A percentile compares a stretch with the other conserved stretches of the same genome.
Evolutionary conservation across 2,113 vertebrate genomes (phyloP).

Genomic region (human): DNA sequence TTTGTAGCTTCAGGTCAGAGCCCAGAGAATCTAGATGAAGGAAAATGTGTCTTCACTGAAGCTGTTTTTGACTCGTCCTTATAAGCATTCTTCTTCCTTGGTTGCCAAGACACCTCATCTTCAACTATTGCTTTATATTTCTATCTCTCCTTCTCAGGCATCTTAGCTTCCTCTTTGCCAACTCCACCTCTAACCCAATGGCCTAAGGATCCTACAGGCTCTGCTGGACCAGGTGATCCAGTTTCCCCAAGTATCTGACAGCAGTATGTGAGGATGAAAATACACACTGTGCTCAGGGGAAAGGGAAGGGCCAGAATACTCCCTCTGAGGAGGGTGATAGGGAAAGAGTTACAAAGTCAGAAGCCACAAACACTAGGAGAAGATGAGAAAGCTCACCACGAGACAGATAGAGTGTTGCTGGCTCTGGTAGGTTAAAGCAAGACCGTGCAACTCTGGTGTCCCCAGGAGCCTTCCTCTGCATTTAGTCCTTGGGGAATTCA

Average conservation of each 20-base stretch:
- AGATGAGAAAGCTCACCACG: no score
- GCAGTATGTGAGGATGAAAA: not conserved
- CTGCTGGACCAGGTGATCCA: not conserved
- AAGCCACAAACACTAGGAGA: not conserved
- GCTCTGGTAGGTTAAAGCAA: no score
- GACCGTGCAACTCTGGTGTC: accelerated
- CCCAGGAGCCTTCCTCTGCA: accelerated
- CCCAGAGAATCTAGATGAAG: not conserved
- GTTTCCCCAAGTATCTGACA: not conserved
- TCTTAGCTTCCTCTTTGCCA: no score
- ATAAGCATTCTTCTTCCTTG: not conserved
- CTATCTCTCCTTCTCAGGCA: not conserved
- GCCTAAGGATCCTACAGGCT: not conserved
- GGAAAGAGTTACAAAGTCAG: accelerated
- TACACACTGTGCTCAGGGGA: not conserved
- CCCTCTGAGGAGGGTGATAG: accelerated
- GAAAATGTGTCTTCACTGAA: no score
- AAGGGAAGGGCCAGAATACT: not conserved
- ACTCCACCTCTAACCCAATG: accelerated
- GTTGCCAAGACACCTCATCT: not conserved
- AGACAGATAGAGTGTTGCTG: not conserved
- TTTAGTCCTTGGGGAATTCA: not conserved
- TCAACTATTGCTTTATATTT: no score
- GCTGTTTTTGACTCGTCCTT: not conserved
- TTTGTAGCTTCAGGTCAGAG: not conserved